Evolutionary conservation across 53 echinoderm and acorn worm species (phyloP).

Genomic region (Actinopyga echinites): DNA sequence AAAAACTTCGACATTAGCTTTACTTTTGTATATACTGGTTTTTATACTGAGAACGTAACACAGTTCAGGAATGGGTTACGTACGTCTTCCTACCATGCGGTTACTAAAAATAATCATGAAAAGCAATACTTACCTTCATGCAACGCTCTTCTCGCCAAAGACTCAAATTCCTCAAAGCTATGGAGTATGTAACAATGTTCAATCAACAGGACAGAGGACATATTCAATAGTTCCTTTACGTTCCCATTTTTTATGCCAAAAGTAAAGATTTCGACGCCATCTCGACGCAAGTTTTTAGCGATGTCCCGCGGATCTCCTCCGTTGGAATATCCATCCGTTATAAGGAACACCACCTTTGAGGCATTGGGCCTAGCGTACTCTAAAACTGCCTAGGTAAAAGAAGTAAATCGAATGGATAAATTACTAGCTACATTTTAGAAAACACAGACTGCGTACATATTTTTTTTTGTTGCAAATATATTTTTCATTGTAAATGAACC

Average conservation of each 20-base stretch:
- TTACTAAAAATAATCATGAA: not conserved
- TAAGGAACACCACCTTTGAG: conserved; percentile 82
- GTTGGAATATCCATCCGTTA: conserved; percentile 95
- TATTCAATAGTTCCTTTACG: conserved; percentile 73
- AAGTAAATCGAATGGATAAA: too few relatives aligned
- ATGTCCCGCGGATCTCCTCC: conserved; percentile 79
- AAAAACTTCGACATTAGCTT: too few relatives aligned
- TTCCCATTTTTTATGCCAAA: conserved; percentile 91
- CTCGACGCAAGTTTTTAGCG: conserved; percentile 48
- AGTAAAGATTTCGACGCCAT: conserved; percentile 87
- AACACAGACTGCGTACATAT: not conserved
- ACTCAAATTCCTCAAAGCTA: conserved; percentile 90
- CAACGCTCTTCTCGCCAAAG: conserved; percentile 85
- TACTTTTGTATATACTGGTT: too few relatives aligned
- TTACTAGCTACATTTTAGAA: not conserved
- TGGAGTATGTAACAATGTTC: conserved; percentile 95
- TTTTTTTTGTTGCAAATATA: too few relatives aligned
- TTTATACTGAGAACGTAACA: too few relatives aligned
- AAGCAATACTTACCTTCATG: conserved; percentile 74
- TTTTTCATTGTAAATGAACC: too few relatives aligned
- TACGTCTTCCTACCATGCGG: too few relatives aligned
- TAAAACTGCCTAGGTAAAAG: conserved; percentile 66
- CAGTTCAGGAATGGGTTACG: too few relatives aligned
- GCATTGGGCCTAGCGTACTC: conserved; percentile 72
- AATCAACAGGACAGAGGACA: conserved; percentile 74